Percentiles rank a stretch among this genome's conserved stretches.
Conservation (phyloP, 2,888 invertebrate genomes). For the Alcis repandata region DNA sequence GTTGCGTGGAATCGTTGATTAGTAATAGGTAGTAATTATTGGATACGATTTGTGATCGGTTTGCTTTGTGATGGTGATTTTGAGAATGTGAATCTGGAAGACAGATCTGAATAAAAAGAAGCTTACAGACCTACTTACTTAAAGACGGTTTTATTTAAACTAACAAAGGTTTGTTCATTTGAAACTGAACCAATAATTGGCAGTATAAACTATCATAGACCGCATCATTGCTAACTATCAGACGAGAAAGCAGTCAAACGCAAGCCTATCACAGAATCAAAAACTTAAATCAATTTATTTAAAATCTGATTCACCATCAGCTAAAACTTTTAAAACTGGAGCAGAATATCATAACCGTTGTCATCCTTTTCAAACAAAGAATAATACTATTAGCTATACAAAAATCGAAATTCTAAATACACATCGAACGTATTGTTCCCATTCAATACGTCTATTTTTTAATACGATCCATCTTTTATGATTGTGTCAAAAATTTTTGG, state of each 20-base stretch:
- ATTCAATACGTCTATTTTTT: slow-evolving; percentile 57
- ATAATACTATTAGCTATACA: slow-evolving; percentile 43
- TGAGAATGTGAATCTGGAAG: not conserved
- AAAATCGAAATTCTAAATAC: slow-evolving; percentile 48
- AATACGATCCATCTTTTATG: slow-evolving; percentile 80
- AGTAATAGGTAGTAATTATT: slow-evolving; percentile 4
- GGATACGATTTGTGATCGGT: slow-evolving; percentile 1
- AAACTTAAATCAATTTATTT: not conserved
- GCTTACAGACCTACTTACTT: too few relatives aligned
- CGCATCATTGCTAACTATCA: too few relatives aligned
- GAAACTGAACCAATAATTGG: too few relatives aligned
- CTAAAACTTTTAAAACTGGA: slow-evolving; percentile 19
- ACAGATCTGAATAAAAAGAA: too few relatives aligned
- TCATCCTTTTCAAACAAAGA: slow-evolving; percentile 33
- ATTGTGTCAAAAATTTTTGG: slow-evolving; percentile 74
- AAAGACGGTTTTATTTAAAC: too few relatives aligned
- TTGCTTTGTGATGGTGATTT: slow-evolving; percentile 17
- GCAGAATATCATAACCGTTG: slow-evolving; percentile 12
- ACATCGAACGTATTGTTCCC: slow-evolving; percentile 46
- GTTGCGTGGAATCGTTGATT: slow-evolving; percentile 24
- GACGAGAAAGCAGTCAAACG: too few relatives aligned
- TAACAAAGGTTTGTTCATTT: too few relatives aligned
- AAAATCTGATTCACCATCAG: not conserved
- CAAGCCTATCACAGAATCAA: too few relatives aligned
- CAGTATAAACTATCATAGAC: too few relatives aligned